Evolutionary conservation across 2,797 vertebrate species (phyloP).

Genomic region (Bovichtus diacanthus): DNA sequence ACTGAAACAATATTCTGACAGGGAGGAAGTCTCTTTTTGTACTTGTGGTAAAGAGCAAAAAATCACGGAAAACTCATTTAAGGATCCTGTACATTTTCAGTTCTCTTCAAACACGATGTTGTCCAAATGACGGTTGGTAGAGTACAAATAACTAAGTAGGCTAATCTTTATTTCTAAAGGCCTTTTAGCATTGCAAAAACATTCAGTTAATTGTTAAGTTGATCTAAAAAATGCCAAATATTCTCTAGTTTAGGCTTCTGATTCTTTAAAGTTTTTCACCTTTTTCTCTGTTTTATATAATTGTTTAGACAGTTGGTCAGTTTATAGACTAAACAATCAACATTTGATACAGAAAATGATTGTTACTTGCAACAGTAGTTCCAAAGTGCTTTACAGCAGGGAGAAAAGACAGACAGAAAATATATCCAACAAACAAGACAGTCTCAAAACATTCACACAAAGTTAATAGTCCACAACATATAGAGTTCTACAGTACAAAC

Average conservation of each 20-base stretch:
- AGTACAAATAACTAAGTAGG: neutral
- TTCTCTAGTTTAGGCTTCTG: neutral
- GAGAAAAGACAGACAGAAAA: neutral
- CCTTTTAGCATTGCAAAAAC: neutral
- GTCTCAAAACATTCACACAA: neutral
- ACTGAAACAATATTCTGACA: neutral
- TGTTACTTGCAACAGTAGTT: neutral
- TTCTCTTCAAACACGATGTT: neutral
- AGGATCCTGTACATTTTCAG: neutral
- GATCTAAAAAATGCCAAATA: neutral
- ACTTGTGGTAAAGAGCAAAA: neutral
- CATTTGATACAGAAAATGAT: neutral
- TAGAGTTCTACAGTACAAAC: too few species aligned
- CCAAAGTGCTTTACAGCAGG: neutral
- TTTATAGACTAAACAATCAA: neutral
- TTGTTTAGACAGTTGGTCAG: neutral
- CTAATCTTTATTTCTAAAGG: neutral
- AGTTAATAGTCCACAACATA: neutral
- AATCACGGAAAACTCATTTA: neutral
- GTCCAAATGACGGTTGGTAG: neutral
- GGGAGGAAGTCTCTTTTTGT: neutral
- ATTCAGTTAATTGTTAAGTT: neutral
- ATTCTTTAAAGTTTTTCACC: neutral
- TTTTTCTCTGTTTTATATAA: neutral
- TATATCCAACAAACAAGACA: neutral